A percentile compares a stretch with the other conserved stretches of the same genome.
Conservation (phyloP, 2,888 invertebrate species). For the Dynastes grantii region DNA sequence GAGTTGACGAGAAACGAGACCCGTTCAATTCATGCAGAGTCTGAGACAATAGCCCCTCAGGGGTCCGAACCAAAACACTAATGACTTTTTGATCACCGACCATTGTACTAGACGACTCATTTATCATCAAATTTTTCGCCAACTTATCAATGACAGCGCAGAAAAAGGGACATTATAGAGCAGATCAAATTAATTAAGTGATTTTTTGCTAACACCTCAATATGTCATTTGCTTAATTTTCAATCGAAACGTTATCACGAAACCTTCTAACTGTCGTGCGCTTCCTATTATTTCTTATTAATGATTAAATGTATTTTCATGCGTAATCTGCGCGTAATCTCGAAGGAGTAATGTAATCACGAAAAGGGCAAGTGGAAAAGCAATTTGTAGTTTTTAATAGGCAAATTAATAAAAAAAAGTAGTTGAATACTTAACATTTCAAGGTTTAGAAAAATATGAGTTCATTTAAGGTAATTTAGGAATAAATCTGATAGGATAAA, state of each 20-base stretch:
- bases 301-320: no score
- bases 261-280: not conserved
- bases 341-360: no score
- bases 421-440: not conserved
- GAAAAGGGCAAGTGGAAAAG: no score
- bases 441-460: not conserved
- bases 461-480: constrained; percentile 30
- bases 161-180: constrained; percentile 41
- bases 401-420: no score
- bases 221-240: constrained; percentile 38
- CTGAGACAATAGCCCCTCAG: constrained; percentile 57
- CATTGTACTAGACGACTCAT: constrained; percentile 63
- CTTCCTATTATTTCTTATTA: not conserved
- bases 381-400: no score
- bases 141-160: constrained; percentile 49
- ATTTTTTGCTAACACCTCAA: constrained; percentile 37
- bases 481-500: constrained; percentile 29
- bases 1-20: constrained; percentile 16
- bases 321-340: no score
- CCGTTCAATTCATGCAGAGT: constrained; percentile 53
- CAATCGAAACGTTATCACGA: constrained; percentile 17
- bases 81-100: constrained; percentile 66
- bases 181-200: constrained; percentile 41
- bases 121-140: constrained; percentile 61
- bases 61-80: constrained; percentile 58